Evolutionary conservation across 2,797 vertebrate species (phyloP), one percentile per base, ranked within the genome.

Genomic region (Ptychadena robeensis): DNA sequence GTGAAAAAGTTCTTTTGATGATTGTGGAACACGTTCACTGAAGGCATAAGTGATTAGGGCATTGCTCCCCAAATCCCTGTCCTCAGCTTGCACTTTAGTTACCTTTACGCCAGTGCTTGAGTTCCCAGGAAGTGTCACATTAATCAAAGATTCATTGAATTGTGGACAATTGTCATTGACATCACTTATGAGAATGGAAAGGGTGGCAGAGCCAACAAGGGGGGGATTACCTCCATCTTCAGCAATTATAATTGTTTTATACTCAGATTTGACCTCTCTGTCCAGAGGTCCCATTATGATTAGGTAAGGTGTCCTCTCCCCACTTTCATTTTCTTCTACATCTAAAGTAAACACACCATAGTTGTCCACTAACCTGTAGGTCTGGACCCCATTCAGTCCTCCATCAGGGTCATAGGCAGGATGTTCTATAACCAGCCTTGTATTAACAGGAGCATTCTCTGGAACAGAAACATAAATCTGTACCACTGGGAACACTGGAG

Each of bases 141-240:
- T 97, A 82, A 98, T 88, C 79, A 96, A 95, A 0, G 95, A 94
- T 82, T 97, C 92, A 0, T 81, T 88, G 88, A 99, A 99, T 74
- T 94, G 92, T 4, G 98, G 98, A 69, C 98, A 99, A 87, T 99
- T 99, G 91, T 99, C 98, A 34, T 99, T 99, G 81, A 99, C 91
- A 81, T 99, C 98, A 0, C 94, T 95, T 88, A 99, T 96, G 77
- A 94, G 88, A 73, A 99, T 94, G 88, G 95, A 96, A 44, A 99
- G 95, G 18, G 96, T 97, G 53, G 97, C 96, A 0, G 94, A 97
- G 28, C 98, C 98, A 25, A 96, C 22, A 0, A 97, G 94, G 0
- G 96, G 96, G 59, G 98, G 98, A 1, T 90, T 93, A 0, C 98
- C 98, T 0, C 98, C 97, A 11, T 99, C 98, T 91, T 98, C 98